Base-by-base conservation (phyloP, 2,888 invertebrate species). In the Diarsia brunnea region DNA sequence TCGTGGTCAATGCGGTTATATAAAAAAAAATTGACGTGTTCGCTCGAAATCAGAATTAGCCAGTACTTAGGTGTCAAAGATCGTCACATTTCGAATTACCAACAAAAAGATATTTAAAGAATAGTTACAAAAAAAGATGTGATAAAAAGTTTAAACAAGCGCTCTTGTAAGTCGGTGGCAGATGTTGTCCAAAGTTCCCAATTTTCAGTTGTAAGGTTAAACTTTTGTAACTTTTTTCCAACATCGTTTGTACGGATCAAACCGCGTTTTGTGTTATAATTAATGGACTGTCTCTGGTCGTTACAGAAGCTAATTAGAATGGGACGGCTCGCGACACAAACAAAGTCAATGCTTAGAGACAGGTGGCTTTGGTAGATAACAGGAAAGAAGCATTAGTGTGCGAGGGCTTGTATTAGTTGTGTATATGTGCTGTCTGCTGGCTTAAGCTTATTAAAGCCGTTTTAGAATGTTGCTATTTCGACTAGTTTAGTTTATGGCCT, bases 251-350 rank as follows among this genome's bases (percentile, higher is more conserved):
- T 90, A 84, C 81, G 84, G 89, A 91, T 91, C 89, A 90, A 92
- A 91, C 91, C 90, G 83, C 89, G 85, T 89, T 92, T 92, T 91
- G 90, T 92, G 90, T 92, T 93, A 92, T 94, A 94, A 94, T 94
- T 93, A 95, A 94, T 94, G 94, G 91, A 91, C 90, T 91, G 93
- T 93, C 91, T 89, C 90, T 91, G 91, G 90, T 92, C 92, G 92
- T 92, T 92, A 92, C 89, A 89, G 89, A 84, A 90, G 89, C 92
- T 94, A 95, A 95, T 95, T 95, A 94, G 93, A 92, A 91, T 92
- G 76, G 84, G 81, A 73, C 69, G 84, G 74, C 70, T 87, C 88
- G 87, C 84, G 89, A 89, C 90, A 89, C 90, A 91, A 92, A 94
- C 93, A 92, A 93, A 94, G 92, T 93, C 87, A 86, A 90, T 90